Conservation (phyloP, 2,888 invertebrate species). For the Ochlodes sylvanus region DNA sequence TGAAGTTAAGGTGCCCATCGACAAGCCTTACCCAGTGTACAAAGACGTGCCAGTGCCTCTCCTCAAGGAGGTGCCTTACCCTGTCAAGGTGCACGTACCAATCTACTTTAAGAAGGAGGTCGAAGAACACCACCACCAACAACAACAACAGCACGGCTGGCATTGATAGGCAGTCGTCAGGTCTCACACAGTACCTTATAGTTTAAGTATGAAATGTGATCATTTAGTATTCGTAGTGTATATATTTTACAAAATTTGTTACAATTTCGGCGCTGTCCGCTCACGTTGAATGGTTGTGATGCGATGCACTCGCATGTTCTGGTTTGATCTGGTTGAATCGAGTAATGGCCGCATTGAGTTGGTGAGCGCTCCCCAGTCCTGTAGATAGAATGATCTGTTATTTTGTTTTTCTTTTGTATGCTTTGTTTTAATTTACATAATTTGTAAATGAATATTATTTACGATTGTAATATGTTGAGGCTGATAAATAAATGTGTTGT, state of each 20-base stretch:
- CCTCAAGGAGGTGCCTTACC: constrained; percentile 91
- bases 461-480: constrained; percentile 70
- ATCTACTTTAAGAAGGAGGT: constrained; percentile 85
- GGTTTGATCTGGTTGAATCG: constrained; percentile 39
- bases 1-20: constrained; percentile 91
- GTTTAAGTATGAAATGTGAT: constrained; percentile 83
- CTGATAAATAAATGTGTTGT: constrained; percentile 76
- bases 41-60: constrained; percentile 91
- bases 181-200: constrained; percentile 81
- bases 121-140: constrained; percentile 67
- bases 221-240: constrained; percentile 79
- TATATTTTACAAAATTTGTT: constrained; percentile 57
- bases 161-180: constrained; percentile 63
- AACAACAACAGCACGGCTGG: constrained; percentile 69
- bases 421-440: constrained; percentile 64
- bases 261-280: constrained; percentile 57
- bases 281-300: constrained; percentile 65
- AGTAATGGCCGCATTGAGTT: not conserved
- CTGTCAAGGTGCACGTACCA: constrained; percentile 90
- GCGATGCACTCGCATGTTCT: constrained; percentile 28
- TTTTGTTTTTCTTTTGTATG: constrained; percentile 70
- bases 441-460: constrained; percentile 59
- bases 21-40: constrained; percentile 92
- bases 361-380: constrained; percentile 29
- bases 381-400: constrained; percentile 71